These are phyloP conservation scores for Glaucopsyche alexis DNA, from an alignment of 2,888 invertebrate species.

Conservation along the genomic window DNA sequence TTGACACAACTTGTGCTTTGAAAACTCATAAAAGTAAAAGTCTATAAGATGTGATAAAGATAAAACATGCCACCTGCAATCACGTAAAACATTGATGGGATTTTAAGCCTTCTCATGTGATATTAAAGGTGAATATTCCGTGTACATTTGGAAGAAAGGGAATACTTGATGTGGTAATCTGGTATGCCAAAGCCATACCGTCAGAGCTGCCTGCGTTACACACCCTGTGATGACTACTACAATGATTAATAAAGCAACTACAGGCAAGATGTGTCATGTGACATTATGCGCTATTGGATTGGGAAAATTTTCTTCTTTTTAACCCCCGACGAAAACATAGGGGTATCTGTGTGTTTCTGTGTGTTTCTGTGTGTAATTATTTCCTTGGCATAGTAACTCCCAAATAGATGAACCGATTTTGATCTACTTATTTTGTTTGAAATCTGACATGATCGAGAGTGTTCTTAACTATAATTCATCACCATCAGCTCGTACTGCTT, in stretches of 20 bases:
- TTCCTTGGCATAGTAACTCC: too few relatives aligned
- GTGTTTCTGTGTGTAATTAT: too few relatives aligned
- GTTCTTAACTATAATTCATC: too few relatives aligned
- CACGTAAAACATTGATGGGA: slow-evolving; percentile 43
- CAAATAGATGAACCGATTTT: too few relatives aligned
- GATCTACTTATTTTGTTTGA: too few relatives aligned
- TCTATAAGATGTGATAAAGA: slow-evolving; percentile 72
- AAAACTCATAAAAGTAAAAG: slow-evolving; percentile 74
- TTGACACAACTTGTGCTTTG: slow-evolving; percentile 68
- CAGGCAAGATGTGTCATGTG: not conserved
- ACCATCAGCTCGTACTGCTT: too few relatives aligned
- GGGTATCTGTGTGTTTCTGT: too few relatives aligned
- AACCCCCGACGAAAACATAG: too few relatives aligned
- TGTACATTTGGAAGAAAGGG: slow-evolving; percentile 47
- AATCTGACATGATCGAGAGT: too few relatives aligned
- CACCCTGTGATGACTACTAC: slow-evolving; percentile 52
- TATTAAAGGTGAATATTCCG: slow-evolving; percentile 41
- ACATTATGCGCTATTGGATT: not conserved
- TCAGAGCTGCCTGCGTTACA: slow-evolving; percentile 70
- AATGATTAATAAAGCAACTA: slow-evolving; percentile 1
- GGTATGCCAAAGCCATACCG: slow-evolving; percentile 65
- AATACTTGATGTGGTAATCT: slow-evolving; percentile 71
- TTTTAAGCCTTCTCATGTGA: slow-evolving; percentile 39
- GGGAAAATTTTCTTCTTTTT: too few relatives aligned
- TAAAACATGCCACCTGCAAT: slow-evolving; percentile 76